A percentile compares a stretch with the other conserved stretches of the same genome.
Conservation (phyloP, 2,113 vertebrate genomes). For the Pionites leucogaster region DNA sequence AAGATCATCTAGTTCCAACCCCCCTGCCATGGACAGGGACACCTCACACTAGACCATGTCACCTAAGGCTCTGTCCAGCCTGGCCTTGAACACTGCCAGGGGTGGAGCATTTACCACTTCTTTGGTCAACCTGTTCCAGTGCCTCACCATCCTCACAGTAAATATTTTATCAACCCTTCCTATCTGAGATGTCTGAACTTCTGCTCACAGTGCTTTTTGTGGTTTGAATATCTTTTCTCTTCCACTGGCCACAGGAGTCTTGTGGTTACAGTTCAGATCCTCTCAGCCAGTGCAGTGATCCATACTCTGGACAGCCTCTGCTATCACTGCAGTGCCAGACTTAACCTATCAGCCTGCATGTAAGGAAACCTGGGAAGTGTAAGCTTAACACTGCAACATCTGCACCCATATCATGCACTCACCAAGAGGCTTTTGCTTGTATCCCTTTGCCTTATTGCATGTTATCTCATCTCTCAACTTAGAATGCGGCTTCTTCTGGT, state of each 20-base stretch:
- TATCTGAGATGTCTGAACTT: background rate
- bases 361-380: background rate
- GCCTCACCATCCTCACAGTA: background rate
- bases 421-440: background rate
- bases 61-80: background rate
- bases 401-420: background rate
- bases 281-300: background rate
- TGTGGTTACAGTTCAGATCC: background rate
- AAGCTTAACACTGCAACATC: background rate
- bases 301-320: background rate
- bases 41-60: background rate
- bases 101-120: background rate
- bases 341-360: rapidly evolving
- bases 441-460: slow-evolving; percentile 24
- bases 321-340: background rate
- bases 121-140: background rate
- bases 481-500: slow-evolving; percentile 15
- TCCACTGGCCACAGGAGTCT: background rate
- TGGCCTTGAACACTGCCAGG: background rate
- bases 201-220: background rate
- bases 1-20: background rate
- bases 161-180: background rate
- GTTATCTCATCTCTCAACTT: slow-evolving; percentile 44
- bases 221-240: background rate
- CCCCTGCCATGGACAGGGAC: background rate